A percentile compares a stretch with the other conserved stretches of the same genome.
These are phyloP conservation scores for Hybos culiciformis DNA, from an alignment of 2,888 invertebrate species.

Conservation along the genomic window DNA sequence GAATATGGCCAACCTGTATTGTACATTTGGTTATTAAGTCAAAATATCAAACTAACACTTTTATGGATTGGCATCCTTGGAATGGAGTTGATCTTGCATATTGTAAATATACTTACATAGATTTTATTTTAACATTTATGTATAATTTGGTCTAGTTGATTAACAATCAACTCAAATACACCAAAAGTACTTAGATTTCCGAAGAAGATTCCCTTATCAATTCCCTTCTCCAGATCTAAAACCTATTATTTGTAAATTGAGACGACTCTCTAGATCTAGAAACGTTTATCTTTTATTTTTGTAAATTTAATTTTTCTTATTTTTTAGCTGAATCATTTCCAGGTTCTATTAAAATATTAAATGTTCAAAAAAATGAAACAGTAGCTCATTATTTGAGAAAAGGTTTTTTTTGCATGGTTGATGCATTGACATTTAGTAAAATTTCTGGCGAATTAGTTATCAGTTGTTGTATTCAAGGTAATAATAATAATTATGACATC, in stretches of 20 bases:
- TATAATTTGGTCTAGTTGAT: not conserved
- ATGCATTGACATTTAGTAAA: conserved; percentile 32
- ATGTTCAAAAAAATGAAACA: conserved; percentile 25
- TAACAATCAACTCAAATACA: too few relatives aligned
- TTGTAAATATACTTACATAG: conserved; percentile 19
- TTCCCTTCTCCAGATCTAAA: too few relatives aligned
- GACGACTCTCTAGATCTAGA: conserved; percentile 6
- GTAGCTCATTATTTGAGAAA: conserved; percentile 28
- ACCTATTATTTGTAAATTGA: conserved; percentile 12
- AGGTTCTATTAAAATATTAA: conserved; percentile 25
- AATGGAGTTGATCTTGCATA: conserved; percentile 31
- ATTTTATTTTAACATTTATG: not conserved
- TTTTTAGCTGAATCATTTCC: conserved; percentile 25
- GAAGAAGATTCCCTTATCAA: too few relatives aligned
- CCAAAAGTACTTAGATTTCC: too few relatives aligned
- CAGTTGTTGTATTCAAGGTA: conserved; percentile 23
- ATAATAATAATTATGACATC: too few relatives aligned
- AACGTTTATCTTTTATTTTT: not conserved
- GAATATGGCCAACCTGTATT: conserved; percentile 5
- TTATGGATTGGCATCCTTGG: conserved; percentile 39
- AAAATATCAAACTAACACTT: conserved; percentile 16
- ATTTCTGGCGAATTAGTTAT: conserved; percentile 35
- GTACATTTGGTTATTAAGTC: conserved; percentile 19
- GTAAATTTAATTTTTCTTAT: conserved; percentile 6
- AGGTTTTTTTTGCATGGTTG: conserved; percentile 23